These are phyloP conservation scores for Molossus alvarezi DNA, from an alignment of 2,797 vertebrate species.

Conservation along the genomic window DNA sequence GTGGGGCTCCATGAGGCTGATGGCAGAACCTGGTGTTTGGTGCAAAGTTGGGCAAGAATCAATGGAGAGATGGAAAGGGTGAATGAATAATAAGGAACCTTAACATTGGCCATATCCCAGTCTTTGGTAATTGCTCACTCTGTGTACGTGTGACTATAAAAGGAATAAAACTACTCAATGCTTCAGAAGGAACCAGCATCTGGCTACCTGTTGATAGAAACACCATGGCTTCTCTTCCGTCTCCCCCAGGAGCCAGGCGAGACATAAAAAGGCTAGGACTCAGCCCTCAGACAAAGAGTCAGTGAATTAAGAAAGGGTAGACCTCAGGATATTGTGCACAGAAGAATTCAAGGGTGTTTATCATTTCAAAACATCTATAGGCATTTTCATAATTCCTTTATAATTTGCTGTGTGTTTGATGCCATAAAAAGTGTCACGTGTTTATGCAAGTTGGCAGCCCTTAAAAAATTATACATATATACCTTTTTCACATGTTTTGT, in stretches of 20 bases:
- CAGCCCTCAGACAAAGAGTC: background rate
- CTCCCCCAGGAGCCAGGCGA: background rate
- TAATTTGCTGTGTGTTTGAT: constrained; percentile 31
- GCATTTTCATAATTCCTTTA: background rate
- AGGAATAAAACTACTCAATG: background rate
- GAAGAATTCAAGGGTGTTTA: background rate
- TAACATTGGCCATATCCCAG: background rate
- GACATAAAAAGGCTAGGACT: background rate
- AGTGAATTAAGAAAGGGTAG: background rate
- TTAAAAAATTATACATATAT: background rate
- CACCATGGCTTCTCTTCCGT: background rate
- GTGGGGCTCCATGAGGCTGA: background rate
- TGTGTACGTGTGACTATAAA: background rate
- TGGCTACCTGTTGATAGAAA: background rate
- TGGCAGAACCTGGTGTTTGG: background rate
- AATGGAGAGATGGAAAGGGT: background rate
- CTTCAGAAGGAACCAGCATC: background rate
- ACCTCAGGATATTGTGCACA: background rate
- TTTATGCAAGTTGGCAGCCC: background rate
- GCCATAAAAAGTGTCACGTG: background rate
- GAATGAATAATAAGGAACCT: background rate
- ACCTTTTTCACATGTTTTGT: constrained; percentile 16
- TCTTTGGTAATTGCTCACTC: background rate
- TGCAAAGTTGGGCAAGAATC: background rate
- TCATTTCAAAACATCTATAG: background rate